Evolutionary conservation across 2,113 vertebrate genomes (phyloP), one percentile per base, ranked within the genome.

Genomic region (Erpornis zantholeuca): DNA sequence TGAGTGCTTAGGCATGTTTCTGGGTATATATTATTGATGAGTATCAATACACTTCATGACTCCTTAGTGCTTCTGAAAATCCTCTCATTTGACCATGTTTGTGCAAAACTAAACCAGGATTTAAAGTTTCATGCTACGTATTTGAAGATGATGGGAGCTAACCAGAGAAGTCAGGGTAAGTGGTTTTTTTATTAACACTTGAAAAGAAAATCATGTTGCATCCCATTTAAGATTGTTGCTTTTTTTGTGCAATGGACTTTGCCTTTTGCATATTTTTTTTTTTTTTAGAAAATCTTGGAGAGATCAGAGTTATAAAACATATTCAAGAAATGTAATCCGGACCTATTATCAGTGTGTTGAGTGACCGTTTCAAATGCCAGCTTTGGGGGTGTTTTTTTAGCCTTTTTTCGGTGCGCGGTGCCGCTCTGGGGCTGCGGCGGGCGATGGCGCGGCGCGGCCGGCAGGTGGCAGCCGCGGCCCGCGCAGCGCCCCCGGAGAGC

Each of bases 11-110:
- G 28, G 14, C 14, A 5, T 25, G 9, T 50, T 25, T 45, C 35
- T 33, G 12, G 3, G 3, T 42, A 1, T 11, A 13, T 7, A 16
- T 28, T 50, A 11, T 56, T 69, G 36, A 6, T 12, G 15, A 57
- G 8, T 14, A 35, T 29, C 0, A 8, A 52, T 35, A 54, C 75
- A 42, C 10, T 22, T 36, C 0, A 0, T 5, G 29, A 49, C 14
- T 69, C 20, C 22, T 12, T 45, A 11, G 19, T 4, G 19, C 35
- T 82, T 5, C 3, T 20, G 35, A 57, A 78, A 56, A 9, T 28
- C 5, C 33, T 72, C 22, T 40, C 15, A 25, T 57, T 69, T 40
- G 27, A 38, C 13, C n/a, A 7, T 10, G 13, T 23, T 57, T 33
- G 10, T 36, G 49, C 10, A 75, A 54, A 68, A 64, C 14, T 29